These are phyloP conservation scores for Paramormyrops kingsleyae DNA, from an alignment of 2,113 vertebrate genomes.

Conservation along the genomic window DNA sequence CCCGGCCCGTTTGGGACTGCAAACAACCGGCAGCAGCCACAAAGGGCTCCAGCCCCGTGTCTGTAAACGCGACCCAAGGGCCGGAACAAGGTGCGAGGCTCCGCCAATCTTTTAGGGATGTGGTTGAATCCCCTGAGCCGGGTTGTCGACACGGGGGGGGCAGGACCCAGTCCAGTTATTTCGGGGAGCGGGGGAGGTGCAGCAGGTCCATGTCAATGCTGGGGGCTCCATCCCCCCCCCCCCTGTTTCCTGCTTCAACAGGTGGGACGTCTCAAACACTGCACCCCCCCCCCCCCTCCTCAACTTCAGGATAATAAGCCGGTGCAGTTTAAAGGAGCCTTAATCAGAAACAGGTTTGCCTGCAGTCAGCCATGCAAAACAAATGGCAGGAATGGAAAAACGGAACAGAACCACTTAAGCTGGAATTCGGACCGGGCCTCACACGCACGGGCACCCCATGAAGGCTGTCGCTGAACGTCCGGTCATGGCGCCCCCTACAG, in stretches of 20 bases:
- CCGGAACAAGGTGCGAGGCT: background rate
- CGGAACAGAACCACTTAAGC: slow-evolving; percentile 8
- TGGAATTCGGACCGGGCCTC: background rate
- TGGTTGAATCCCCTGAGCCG: background rate
- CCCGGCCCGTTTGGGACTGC: background rate
- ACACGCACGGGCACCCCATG: background rate
- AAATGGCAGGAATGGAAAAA: slow-evolving; percentile 27
- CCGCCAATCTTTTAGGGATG: background rate
- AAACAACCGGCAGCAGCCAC: background rate
- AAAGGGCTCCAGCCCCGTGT: background rate
- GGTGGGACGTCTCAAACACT: background rate
- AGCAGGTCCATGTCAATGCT: background rate
- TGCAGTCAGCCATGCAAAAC: slow-evolving; percentile 11
- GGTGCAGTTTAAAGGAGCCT: background rate
- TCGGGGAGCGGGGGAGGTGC: background rate
- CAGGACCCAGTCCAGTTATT: background rate
- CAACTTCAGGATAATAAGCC: slow-evolving; percentile 12
- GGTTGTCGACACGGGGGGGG: background rate
- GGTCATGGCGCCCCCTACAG: background rate
- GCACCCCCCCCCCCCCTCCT: background rate
- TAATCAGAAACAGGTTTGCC: slow-evolving; percentile 26
- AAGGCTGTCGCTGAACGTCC: background rate
- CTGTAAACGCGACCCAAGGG: background rate
- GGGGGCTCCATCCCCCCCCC: background rate
- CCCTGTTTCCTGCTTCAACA: background rate